Conservation (phyloP, 2,113 vertebrate genomes). For the Stercorarius parasiticus region DNA sequence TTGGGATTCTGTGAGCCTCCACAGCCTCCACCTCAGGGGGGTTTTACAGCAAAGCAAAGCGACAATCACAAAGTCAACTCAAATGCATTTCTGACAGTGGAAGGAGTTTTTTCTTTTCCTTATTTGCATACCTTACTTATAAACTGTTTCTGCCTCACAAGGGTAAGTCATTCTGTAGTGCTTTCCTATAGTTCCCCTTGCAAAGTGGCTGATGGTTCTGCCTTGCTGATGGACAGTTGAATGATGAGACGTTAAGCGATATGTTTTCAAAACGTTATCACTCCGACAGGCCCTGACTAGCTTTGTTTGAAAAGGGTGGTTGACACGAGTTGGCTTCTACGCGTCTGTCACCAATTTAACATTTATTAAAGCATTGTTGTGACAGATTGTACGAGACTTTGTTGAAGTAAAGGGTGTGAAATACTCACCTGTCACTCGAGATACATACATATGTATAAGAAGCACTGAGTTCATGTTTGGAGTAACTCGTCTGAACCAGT, state of each 20-base stretch:
- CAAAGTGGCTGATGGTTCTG: background rate
- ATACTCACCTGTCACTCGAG: constrained; percentile 25
- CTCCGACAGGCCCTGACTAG: background rate
- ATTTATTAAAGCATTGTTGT: constrained; percentile 15
- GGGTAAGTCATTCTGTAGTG: background rate
- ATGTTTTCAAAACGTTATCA: background rate
- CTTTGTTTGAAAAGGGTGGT: background rate
- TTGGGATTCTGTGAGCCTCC: background rate
- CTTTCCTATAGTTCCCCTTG: background rate
- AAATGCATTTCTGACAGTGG: background rate
- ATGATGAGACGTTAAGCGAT: background rate
- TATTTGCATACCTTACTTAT: background rate
- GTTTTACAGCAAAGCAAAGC: background rate
- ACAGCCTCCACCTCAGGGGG: background rate
- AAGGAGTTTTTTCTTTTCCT: background rate
- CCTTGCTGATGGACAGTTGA: background rate
- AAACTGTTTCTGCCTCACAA: background rate
- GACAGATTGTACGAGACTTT: background rate
- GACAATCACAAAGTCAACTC: background rate
- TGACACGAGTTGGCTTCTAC: background rate
- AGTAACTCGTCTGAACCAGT: background rate
- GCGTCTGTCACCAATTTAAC: background rate
- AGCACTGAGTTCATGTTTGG: background rate
- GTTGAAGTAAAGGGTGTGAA: constrained; percentile 1
- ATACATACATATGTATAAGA: background rate